Evolutionary conservation across 2,113 vertebrate genomes (phyloP), one percentile per base, ranked within the genome.

Genomic region (Maylandia zebra): DNA sequence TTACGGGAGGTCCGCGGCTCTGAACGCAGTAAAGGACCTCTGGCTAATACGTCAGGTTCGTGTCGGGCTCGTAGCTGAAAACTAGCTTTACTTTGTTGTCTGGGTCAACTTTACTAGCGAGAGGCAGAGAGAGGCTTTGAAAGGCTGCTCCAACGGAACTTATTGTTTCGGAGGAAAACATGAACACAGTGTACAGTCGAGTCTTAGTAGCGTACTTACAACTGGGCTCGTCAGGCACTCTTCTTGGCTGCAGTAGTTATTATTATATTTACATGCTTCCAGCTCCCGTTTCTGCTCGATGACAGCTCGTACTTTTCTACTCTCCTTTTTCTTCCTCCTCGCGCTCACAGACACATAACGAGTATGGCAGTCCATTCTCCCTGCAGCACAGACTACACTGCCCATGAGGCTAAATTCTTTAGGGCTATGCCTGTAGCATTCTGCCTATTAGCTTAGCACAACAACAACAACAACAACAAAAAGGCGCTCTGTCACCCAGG

Each of bases 131-230:
- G 52, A 11, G 52, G 52, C 0, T 1, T 53, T 53, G 52, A 22
- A 53, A 22, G 19, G 3, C 10, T 22, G 52, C 10, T n/a, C 0
- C 48, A 50, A 19, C 3, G 0, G 8, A 3, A 9, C 16, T 9
- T 50, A 50, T 19, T 9, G 48, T 48, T 19, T 16, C 2, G 0
- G 43, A 45, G 14, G 2, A 48, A 48, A 48, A 48, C 45, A 48
- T 0, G 0, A 48, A 48, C 45, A 48, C 45, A 0, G 13, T 0
- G 45, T 48, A 7, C 2, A 4, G 45, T 48, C 7, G 7, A 48
- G 45, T 16, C 45, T 16, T 48, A 48, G 0, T 16, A 48, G 45
- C 8, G 0, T 50, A 19, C 48, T 19, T 52, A 52, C 48, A 52
- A 3, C 48, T 52, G 48, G 48, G 3, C 48, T 52, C 1, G 3